Evolutionary conservation across 1,140 invertebrate species (phyloP), one percentile per base, ranked within the genome.

Genomic region (Drusus annulatus): DNA sequence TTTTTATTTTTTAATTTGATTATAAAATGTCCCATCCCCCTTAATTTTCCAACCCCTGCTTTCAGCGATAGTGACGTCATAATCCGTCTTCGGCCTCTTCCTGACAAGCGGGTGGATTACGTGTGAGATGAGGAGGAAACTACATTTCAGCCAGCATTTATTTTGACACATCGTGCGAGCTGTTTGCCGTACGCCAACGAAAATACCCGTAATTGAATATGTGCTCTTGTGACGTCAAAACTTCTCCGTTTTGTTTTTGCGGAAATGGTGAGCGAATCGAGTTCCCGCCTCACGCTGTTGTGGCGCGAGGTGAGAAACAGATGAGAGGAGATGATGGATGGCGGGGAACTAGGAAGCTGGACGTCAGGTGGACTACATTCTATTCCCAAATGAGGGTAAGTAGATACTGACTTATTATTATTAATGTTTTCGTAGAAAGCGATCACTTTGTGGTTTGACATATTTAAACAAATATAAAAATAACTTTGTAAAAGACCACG

Each of bases 11-110:
- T 54, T 8, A 0, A 21, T 6, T 10, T 19, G 7, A 1, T 0
- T 7, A 6, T 2, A 56, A 17, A 1, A 0, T 17, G n/a, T 19
- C 54, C 8, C 6, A 15, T 63, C 23, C 23, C 4, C 23, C 15
- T n/a, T 28, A 63, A 15, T 63, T 21, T 28, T 63, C 4, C 23
- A 4, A 16, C 13, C 60, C 15, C 19, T 63, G 60, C 2, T 16
- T 16, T 25, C 23, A 63, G 36, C 28, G 28, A 1, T 56, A 13
- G 50, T 74, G 69, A 74, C 69, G 69, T 74, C 69, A 74, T 74
- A 74, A 74, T 74, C 69, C 69, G 51, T 74, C 69, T 74, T 74
- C 69, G 69, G 50, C 69, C 50, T 28, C 52, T 5, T 56, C 19
- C 51, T 23, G 50, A 52, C 69, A 25, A 74, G 65, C 36, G n/a